A percentile compares a stretch with the other conserved stretches of the same genome.
Conservation (phyloP, 1,140 invertebrate genomes). For the Zaprionus africanus region DNA sequence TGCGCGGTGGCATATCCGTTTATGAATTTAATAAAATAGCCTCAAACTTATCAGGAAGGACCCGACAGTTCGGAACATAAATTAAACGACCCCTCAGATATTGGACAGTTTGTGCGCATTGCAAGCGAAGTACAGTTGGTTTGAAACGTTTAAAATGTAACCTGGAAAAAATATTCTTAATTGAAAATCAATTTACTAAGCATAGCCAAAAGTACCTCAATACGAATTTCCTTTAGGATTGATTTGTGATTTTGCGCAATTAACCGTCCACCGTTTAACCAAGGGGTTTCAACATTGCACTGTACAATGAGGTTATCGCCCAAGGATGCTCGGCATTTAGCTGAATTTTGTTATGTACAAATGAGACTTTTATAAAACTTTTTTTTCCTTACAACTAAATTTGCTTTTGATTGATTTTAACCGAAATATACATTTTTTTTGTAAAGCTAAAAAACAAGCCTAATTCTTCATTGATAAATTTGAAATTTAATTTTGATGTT, state of each 20-base stretch:
- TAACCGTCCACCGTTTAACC: not conserved
- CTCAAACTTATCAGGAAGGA: conserved; percentile 33
- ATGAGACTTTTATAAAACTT: not conserved
- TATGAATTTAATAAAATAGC: conserved; percentile 31
- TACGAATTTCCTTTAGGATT: no score
- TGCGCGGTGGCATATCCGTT: conserved; percentile 42
- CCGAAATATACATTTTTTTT: not conserved
- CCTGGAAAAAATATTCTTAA: not conserved
- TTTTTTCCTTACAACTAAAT: no score
- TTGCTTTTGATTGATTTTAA: no score
- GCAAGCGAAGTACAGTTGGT: conserved; percentile 28
- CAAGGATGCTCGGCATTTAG: not conserved
- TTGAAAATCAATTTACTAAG: not conserved
- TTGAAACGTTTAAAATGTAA: conserved; percentile 6
- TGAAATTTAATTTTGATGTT: conserved; percentile 40
- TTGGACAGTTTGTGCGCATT: conserved; percentile 22
- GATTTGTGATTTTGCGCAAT: no score
- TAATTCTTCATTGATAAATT: not conserved
- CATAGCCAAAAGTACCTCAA: not conserved
- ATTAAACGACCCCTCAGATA: conserved; percentile 6
- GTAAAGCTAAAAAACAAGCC: not conserved
- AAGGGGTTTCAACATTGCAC: not conserved
- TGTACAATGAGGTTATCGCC: not conserved
- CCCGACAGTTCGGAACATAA: conserved; percentile 38
- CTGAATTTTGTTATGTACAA: not conserved